Evolutionary conservation across 2,888 invertebrate species (phyloP).

Genomic region (Heliothis peltigera): DNA sequence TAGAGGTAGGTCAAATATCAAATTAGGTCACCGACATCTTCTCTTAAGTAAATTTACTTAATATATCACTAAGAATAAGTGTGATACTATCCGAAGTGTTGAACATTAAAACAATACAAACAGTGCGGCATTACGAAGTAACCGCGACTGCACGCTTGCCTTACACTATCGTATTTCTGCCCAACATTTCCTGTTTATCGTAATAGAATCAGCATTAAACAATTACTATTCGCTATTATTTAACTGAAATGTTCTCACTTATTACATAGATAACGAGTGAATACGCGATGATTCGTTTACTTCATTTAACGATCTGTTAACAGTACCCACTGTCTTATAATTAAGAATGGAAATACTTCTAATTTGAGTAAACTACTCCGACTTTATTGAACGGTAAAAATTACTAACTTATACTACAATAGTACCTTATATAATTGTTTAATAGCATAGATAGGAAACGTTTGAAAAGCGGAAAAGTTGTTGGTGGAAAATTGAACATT

Average conservation of each 20-base stretch:
- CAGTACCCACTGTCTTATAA: neutral
- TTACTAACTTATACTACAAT: neutral
- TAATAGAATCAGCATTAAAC: conserved; percentile 45
- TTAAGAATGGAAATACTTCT: neutral
- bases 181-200: conserved; percentile 68
- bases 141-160: conserved; percentile 67
- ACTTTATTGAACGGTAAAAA: neutral
- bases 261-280: conserved; percentile 35
- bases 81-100: conserved; percentile 5
- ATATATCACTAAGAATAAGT: conserved; percentile 8
- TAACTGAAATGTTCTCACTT: conserved; percentile 35
- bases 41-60: too few relatives aligned
- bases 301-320: conserved; percentile 19
- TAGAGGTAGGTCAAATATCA: too few relatives aligned
- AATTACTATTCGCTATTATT: conserved; percentile 44
- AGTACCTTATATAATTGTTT: conserved; percentile 1
- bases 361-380: neutral
- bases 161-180: conserved; percentile 72
- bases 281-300: conserved; percentile 7
- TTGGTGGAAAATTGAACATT: neutral
- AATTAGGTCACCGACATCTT: too few relatives aligned
- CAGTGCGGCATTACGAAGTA: conserved; percentile 47
- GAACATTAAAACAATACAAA: conserved; percentile 36
- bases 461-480: conserved; percentile 8
- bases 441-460: neutral